Evolutionary conservation across 2,888 invertebrate genomes (phyloP).

Genomic region (Lochmaea capreae): DNA sequence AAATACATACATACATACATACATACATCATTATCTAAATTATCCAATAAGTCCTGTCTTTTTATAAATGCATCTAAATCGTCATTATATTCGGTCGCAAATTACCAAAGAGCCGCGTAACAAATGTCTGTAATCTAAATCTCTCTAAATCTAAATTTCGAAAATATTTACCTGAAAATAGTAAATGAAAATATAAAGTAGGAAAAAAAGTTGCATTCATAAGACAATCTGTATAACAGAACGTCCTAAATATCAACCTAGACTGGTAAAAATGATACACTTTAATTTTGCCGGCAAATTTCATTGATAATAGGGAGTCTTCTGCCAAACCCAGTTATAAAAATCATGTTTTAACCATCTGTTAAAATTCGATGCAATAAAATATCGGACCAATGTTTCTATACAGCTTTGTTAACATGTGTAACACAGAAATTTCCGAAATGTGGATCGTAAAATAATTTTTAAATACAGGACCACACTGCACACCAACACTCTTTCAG

Average conservation of each 20-base stretch:
- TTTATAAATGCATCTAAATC: too few relatives aligned
- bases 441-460: conserved; percentile 41
- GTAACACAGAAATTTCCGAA: conserved; percentile 45
- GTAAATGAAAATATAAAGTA: too few relatives aligned
- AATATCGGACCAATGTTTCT: conserved; percentile 39
- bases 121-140: too few relatives aligned
- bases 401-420: conserved; percentile 39
- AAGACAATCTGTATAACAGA: neutral
- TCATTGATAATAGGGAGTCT: conserved; percentile 6
- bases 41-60: too few relatives aligned
- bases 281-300: conserved; percentile 3
- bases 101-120: too few relatives aligned
- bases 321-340: conserved; percentile 38
- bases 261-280: neutral
- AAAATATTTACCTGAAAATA: too few relatives aligned
- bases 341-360: conserved; percentile 44
- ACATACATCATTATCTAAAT: too few relatives aligned
- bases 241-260: neutral
- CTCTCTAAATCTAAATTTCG: too few relatives aligned
- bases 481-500: conserved; percentile 33
- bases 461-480: conserved; percentile 41
- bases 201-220: too few relatives aligned
- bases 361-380: conserved; percentile 42
- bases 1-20: too few relatives aligned
- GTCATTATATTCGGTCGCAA: too few relatives aligned